Evolutionary conservation across 1,140 invertebrate genomes (phyloP).

Genomic region (Eubasilissa regina): DNA sequence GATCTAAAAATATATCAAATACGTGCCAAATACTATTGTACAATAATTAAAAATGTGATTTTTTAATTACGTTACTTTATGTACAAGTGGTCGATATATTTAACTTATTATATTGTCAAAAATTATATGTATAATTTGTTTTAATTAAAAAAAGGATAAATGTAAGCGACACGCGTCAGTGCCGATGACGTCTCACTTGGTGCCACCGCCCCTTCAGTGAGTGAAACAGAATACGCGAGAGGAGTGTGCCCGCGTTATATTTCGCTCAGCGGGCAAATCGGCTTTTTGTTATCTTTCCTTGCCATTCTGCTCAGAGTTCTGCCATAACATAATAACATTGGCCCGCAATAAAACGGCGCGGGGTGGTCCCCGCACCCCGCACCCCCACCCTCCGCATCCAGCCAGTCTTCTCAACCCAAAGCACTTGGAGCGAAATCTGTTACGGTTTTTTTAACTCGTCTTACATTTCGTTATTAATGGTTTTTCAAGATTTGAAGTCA

Average conservation of each 20-base stretch:
- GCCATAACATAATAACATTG: slow-evolving; percentile 61
- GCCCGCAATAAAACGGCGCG: slow-evolving; percentile 57
- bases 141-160: background rate
- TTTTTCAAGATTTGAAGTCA: background rate
- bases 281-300: slow-evolving; percentile 62
- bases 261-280: slow-evolving; percentile 57
- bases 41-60: too few relatives aligned
- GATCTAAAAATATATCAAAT: too few relatives aligned
- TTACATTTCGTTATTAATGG: background rate
- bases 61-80: too few relatives aligned
- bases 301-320: slow-evolving; percentile 61
- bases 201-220: slow-evolving; percentile 2
- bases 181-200: background rate
- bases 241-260: slow-evolving; percentile 45
- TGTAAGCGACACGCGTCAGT: background rate
- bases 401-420: background rate
- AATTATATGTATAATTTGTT: background rate
- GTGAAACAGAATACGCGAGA: slow-evolving; percentile 20
- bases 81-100: too few relatives aligned
- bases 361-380: background rate
- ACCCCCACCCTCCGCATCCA: background rate
- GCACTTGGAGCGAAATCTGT: too few relatives aligned
- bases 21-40: too few relatives aligned
- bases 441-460: too few relatives aligned
- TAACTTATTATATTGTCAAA: too few relatives aligned